A percentile compares a stretch with the other conserved stretches of the same genome.
Conservation (phyloP, 2,113 vertebrate species). For the Corydoras maculifer region DNA sequence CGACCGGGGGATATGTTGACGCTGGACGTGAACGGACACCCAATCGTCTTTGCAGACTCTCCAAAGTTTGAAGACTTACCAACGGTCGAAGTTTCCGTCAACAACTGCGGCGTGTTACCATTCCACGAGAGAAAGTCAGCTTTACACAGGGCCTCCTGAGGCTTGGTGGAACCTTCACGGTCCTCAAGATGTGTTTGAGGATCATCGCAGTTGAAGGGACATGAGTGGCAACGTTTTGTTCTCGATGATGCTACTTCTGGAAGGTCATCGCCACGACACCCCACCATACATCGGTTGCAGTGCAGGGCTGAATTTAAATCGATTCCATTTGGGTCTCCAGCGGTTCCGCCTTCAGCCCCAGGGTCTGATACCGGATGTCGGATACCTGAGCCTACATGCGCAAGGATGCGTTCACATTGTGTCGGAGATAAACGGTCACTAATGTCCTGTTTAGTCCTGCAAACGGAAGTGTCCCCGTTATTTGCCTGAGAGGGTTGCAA, state of each 20-base stretch:
- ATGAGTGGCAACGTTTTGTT: background rate
- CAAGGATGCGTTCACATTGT: background rate
- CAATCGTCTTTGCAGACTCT: constrained; percentile 35
- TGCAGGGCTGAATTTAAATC: background rate
- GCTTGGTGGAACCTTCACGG: constrained; percentile 20
- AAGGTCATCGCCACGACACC: background rate
- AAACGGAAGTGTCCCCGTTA: background rate
- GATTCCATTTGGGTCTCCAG: background rate
- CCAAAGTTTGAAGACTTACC: constrained; percentile 34
- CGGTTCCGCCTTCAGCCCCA: no score
- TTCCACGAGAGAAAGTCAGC: constrained; percentile 8
- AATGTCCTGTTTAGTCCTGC: no score
- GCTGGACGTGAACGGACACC: constrained; percentile 6
- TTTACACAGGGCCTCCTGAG: constrained; percentile 16
- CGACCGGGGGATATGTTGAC: background rate
- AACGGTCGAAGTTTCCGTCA: constrained; percentile 18
- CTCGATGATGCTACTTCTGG: background rate
- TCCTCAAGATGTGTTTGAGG: constrained; percentile 22
- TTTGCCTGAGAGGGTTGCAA: background rate
- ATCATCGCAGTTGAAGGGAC: background rate
- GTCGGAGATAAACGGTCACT: no score
- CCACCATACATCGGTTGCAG: background rate
- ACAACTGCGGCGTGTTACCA: constrained; percentile 5
- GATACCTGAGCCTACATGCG: background rate
- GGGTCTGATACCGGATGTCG: background rate